Evolutionary conservation across 2,113 vertebrate genomes (phyloP), one percentile per base, ranked within the genome.

Genomic region (Ochotona princeps): DNA sequence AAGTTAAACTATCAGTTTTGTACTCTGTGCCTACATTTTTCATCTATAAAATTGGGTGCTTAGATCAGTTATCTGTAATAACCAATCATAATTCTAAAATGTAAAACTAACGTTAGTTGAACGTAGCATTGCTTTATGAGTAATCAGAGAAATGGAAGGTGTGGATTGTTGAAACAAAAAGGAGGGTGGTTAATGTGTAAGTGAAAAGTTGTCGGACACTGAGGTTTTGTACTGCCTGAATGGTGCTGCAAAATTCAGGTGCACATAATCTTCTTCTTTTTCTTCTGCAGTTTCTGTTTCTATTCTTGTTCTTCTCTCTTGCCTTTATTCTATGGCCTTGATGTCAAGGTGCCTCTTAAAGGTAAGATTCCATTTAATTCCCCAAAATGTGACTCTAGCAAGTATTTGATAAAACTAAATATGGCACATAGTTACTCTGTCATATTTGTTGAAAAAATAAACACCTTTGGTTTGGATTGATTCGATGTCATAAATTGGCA

Each of bases 291-390:
- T 99, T 99, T 98, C 98, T 99, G 82, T 99, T 99, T 98, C 99
- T 99, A 78, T 99, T 99, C 99, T 98, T 99, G 98, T 99, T 99
- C 98, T 99, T 99, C 98, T 99, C 99, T 98, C 99, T 99, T 98
- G 99, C 99, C 98, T 99, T 99, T 98, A 99, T 99, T 99, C 99
- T 99, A 98, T 99, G 99, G 99, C 99, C 99, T 99, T 99, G 99
- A 99, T 98, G 99, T 99, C 98, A 98, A 95, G 98, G 98, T 98
- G 98, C 98, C 98, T 99, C 98, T 98, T 98, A 96, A 98, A 99
- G 99, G 99, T 99, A 99, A 99, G 99, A 94, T 32, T 72, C 54
- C 74, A 44, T 96, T 96, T 95, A 94, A 94, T 96, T 96, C 89
- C 96, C 93, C 91, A 86, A 93, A 92, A 82, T 82, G 74, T 87